Conservation (phyloP, 2,797 vertebrate genomes). For the Pteronotus mesoamericanus region DNA sequence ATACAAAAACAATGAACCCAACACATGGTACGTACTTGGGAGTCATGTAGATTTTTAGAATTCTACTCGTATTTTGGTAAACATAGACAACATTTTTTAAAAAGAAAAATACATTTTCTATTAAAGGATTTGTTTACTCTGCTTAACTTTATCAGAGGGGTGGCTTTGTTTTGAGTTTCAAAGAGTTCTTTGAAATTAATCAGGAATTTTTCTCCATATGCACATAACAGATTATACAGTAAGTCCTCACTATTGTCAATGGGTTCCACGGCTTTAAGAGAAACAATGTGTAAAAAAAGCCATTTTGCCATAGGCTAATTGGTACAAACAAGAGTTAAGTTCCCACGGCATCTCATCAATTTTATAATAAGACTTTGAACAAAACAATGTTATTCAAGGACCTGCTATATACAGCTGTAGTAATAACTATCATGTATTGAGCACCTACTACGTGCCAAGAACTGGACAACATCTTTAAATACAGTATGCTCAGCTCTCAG, state of each 20-base stretch:
- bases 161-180: constrained; percentile 21
- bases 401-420: not conserved
- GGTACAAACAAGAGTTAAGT: not conserved
- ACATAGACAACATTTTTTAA: constrained; percentile 18
- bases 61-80: not conserved
- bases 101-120: constrained; percentile 12
- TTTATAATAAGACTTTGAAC: not conserved
- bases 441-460: not conserved
- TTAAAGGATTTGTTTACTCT: constrained; percentile 21
- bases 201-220: not conserved
- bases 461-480: not conserved
- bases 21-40: not conserved
- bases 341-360: not conserved
- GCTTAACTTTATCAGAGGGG: not conserved
- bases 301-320: not conserved
- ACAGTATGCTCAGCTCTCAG: not conserved
- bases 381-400: not conserved
- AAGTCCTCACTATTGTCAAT: not conserved
- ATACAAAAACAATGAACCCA: constrained; percentile 3
- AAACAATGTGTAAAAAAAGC: not conserved
- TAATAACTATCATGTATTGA: not conserved
- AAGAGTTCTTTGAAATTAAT: constrained; percentile 26
- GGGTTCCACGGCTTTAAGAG: not conserved
- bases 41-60: not conserved
- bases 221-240: not conserved